Conservation (phyloP, 2,113 vertebrate genomes). For the Bos javanicus region DNA sequence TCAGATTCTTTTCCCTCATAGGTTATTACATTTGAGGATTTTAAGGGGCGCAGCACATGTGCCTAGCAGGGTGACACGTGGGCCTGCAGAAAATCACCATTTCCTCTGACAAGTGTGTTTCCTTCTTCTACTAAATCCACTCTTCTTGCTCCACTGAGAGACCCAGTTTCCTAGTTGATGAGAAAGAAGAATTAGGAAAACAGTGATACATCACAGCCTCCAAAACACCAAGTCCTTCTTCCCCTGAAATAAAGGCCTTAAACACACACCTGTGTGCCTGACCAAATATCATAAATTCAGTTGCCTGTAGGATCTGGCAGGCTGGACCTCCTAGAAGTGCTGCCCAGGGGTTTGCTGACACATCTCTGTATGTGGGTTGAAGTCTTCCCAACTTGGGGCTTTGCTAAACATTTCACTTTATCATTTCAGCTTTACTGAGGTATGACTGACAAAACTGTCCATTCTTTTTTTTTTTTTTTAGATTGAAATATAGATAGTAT, state of each 20-base stretch:
- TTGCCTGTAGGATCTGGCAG: too few species aligned
- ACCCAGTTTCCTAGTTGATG: not conserved
- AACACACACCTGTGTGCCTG: not conserved
- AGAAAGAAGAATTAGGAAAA: not conserved
- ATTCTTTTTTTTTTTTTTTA: not conserved
- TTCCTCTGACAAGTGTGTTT: rapidly evolving
- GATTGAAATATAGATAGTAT: not conserved
- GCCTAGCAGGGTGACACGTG: not conserved
- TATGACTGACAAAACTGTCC: not conserved
- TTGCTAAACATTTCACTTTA: not conserved
- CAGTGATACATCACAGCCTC: rapidly evolving
- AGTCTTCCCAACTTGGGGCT: not conserved
- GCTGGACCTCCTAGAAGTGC: not conserved
- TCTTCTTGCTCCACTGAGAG: not conserved
- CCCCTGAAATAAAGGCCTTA: not conserved
- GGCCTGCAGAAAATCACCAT: rapidly evolving
- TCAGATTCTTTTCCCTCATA: not conserved
- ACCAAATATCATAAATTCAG: not conserved
- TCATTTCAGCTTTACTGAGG: not conserved
- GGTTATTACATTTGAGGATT: not conserved
- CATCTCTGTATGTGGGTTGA: rapidly evolving
- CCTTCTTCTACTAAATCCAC: not conserved
- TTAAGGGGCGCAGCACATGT: rapidly evolving
- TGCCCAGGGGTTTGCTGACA: rapidly evolving
- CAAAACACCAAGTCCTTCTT: not conserved